A percentile compares a stretch with the other conserved stretches of the same genome.
Evolutionary conservation across 35 echinoderm and acorn worm species (phyloP).

Genomic region (Heliocidaris erythrogramma): DNA sequence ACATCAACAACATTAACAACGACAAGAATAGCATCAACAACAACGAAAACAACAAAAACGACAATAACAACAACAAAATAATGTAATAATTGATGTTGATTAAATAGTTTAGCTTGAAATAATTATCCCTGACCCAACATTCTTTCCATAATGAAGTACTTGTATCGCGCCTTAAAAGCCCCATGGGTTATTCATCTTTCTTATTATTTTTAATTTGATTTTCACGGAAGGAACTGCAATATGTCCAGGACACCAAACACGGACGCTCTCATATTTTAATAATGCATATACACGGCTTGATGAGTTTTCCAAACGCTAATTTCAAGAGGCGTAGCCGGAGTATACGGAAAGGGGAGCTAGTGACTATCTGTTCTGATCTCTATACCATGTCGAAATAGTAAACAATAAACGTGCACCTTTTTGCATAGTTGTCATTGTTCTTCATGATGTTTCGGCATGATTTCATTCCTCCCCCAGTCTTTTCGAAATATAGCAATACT

Average conservation of each 20-base stretch:
- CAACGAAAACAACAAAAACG: no score
- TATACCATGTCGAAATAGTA: not conserved
- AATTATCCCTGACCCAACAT: no score
- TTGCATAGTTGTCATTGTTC: not conserved
- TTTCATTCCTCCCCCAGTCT: no score
- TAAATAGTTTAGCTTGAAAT: no score
- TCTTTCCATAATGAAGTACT: no score
- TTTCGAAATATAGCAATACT: not conserved
- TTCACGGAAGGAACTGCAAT: not conserved
- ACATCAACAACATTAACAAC: no score
- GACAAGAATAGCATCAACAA: no score
- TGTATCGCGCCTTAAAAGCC: not conserved
- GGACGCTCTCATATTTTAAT: not conserved
- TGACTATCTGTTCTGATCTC: not conserved
- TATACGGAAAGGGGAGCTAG: not conserved
- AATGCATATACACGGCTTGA: not conserved
- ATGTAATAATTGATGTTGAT: no score
- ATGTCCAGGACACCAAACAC: not conserved
- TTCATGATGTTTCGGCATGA: not conserved
- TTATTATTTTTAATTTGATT: not conserved
- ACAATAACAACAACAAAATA: no score
- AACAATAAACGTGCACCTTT: not conserved
- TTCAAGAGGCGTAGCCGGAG: not conserved
- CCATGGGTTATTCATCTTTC: not conserved
- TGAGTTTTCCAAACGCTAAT: not conserved